These are phyloP conservation scores for Discoglossus pictus DNA, from an alignment of 2,797 vertebrate genomes.

Conservation along the genomic window DNA sequence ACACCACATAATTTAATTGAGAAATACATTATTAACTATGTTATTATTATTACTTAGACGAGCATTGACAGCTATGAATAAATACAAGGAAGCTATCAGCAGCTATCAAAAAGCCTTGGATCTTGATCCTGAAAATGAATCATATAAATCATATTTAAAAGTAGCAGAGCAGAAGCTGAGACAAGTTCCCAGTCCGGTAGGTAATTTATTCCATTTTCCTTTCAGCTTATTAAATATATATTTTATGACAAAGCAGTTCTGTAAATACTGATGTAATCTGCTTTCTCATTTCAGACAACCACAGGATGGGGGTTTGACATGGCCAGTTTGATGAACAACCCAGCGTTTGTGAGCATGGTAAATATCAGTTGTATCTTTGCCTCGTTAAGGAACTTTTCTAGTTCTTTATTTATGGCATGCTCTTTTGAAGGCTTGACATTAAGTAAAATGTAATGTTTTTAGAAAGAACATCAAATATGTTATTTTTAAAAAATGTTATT, in stretches of 20 bases:
- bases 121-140: slow-evolving; percentile 95
- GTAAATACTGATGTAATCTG: background rate
- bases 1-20: no score
- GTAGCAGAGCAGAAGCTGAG: slow-evolving; percentile 94
- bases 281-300: slow-evolving; percentile 77
- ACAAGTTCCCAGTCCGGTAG: slow-evolving; percentile 90
- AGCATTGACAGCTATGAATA: slow-evolving; percentile 91
- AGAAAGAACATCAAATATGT: no score
- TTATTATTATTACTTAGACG: slow-evolving; percentile 71
- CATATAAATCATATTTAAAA: slow-evolving; percentile 96
- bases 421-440: no score
- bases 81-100: slow-evolving; percentile 90
- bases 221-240: no score
- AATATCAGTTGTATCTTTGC: no score
- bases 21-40: background rate
- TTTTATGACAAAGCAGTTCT: background rate
- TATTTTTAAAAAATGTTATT: no score
- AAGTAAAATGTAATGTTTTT: no score
- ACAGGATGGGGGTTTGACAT: slow-evolving; percentile 94
- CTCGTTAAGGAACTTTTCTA: background rate
- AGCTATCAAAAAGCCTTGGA: slow-evolving; percentile 95
- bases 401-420: background rate
- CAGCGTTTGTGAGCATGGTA: slow-evolving; percentile 98
- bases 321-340: slow-evolving; percentile 98
- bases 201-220: slow-evolving; percentile 58